phyloP scores from a whole-genome alignment of 2,888 invertebrate species.

The Marasmarcha lunaedactyla region DNA sequence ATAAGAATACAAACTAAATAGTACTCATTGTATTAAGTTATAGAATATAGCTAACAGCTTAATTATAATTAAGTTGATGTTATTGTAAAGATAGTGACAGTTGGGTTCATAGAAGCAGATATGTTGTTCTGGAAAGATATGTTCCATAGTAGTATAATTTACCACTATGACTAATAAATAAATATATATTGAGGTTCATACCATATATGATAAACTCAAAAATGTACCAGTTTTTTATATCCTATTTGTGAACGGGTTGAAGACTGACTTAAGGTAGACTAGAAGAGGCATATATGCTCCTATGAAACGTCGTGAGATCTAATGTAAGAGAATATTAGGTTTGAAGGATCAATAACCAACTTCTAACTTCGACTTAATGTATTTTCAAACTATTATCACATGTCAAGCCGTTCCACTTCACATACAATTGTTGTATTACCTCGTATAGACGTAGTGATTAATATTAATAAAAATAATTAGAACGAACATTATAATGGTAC shows the following conservation, averaged over 20 bases:
- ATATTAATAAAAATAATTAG: no score
- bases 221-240: no score
- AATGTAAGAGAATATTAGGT: constrained; percentile 7
- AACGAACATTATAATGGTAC: no score
- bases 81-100: constrained; percentile 16
- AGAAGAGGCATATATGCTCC: constrained; percentile 58
- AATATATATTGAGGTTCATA: no score
- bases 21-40: constrained; percentile 14
- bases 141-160: no score
- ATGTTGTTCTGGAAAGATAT: constrained; percentile 36
- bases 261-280: no score
- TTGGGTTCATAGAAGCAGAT: constrained; percentile 57
- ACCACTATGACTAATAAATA: no score
- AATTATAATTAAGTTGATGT: constrained; percentile 8
- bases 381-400: constrained; percentile 59
- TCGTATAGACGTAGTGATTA: no score
- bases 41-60: constrained; percentile 14
- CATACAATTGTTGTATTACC: neutral
- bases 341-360: constrained; percentile 14
- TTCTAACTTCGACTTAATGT: constrained; percentile 18
- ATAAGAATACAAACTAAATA: neutral
- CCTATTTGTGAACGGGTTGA: no score
- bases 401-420: neutral
- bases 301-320: constrained; percentile 46
- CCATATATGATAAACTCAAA: no score